Evolutionary conservation across 1,140 invertebrate species (phyloP).

Genomic region (Apis laboriosa): DNA sequence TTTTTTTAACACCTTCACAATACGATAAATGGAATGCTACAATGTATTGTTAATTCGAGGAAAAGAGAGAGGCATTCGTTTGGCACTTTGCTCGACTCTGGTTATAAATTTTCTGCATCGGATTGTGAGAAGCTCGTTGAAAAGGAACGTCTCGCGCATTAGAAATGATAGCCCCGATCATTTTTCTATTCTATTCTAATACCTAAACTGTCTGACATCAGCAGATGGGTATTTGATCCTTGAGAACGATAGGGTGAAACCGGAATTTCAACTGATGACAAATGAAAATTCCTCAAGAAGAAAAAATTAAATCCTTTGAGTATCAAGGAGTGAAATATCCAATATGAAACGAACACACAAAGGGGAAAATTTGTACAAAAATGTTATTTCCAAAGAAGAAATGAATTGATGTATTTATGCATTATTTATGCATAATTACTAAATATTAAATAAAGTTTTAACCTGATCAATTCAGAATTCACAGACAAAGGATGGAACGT

Average conservation of each 20-base stretch:
- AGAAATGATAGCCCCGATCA: constrained; percentile 1
- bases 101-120: constrained; percentile 5
- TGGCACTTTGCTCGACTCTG: constrained; percentile 7
- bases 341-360: too few relatives aligned
- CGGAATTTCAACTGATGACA: neutral
- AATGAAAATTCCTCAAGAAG: neutral
- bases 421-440: too few relatives aligned
- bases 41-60: neutral
- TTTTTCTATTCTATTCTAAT: constrained; percentile 8
- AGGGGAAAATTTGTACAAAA: too few relatives aligned
- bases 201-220: constrained; percentile 12
- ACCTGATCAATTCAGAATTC: too few relatives aligned
- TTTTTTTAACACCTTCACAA: neutral
- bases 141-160: neutral
- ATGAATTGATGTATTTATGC: too few relatives aligned
- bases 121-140: neutral
- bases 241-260: neutral
- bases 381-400: too few relatives aligned
- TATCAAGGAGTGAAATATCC: too few relatives aligned
- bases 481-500: too few relatives aligned
- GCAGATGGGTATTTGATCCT: neutral
- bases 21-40: too few relatives aligned
- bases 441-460: too few relatives aligned
- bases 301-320: too few relatives aligned
- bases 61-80: constrained; percentile 1